These are phyloP conservation scores for Montipora capricornis DNA, from an alignment of 64 coral and sea anemone genomes.

Conservation along the genomic window DNA sequence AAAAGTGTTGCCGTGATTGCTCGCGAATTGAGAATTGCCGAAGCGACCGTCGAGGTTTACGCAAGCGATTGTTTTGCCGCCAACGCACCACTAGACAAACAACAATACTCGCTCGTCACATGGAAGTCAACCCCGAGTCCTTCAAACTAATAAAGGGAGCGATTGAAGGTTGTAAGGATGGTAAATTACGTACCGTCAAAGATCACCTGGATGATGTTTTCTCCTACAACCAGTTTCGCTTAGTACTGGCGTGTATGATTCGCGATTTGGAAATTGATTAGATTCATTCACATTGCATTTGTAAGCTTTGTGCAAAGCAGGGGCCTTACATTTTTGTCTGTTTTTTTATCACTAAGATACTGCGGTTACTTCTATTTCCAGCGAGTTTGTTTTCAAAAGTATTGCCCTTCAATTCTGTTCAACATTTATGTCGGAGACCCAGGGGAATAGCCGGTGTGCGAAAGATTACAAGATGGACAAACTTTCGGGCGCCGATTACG, in stretches of 20 bases:
- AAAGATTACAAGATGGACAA: no score
- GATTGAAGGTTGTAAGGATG: neutral
- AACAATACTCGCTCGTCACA: neutral
- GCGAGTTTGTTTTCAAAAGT: neutral
- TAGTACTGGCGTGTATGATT: conserved; percentile 32
- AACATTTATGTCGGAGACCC: no score
- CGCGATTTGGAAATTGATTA: conserved; percentile 37
- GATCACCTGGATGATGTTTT: conserved; percentile 1
- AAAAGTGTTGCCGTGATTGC: neutral
- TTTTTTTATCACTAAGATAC: no score
- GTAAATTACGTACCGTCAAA: conserved; percentile 21
- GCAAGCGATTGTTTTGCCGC: conserved; percentile 26
- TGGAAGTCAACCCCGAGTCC: neutral
- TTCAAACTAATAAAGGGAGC: conserved; percentile 3
- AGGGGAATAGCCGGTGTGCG: no score
- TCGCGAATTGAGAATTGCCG: neutral
- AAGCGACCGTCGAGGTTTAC: conserved; percentile 27
- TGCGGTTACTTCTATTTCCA: neutral
- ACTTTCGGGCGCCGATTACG: no score
- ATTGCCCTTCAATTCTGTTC: neutral
- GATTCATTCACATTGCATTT: neutral
- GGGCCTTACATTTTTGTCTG: no score
- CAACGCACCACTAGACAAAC: neutral
- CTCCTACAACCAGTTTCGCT: conserved; percentile 35
- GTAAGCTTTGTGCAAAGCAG: no score